phyloP scores from a whole-genome alignment of 2,113 vertebrate species.

The Daboia siamensis region DNA sequence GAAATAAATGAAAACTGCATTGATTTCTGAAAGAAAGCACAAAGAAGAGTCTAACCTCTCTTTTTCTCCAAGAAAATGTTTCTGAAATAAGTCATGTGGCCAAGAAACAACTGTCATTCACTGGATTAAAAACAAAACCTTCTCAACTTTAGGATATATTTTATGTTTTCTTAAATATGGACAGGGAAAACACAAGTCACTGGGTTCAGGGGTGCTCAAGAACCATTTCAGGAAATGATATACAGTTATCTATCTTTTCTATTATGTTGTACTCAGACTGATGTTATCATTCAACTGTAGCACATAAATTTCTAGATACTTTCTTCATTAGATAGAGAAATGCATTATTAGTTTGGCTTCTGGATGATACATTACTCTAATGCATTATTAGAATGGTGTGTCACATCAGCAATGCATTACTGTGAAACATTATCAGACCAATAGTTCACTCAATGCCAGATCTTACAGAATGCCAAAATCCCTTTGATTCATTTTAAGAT shows the following conservation, averaged over 20 bases:
- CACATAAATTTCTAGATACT: slow-evolving; percentile 33
- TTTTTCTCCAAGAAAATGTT: neutral
- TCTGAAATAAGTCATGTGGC: neutral
- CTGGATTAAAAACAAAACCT: neutral
- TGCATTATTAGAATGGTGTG: slow-evolving; percentile 71
- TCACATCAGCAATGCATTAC: slow-evolving; percentile 64
- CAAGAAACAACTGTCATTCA: slow-evolving; percentile 4
- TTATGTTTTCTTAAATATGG: slow-evolving; percentile 13
- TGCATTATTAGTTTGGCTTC: slow-evolving; percentile 65
- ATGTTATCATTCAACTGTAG: slow-evolving; percentile 33
- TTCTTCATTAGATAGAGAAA: slow-evolving; percentile 53
- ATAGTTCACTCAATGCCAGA: slow-evolving; percentile 67
- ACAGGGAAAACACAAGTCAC: neutral
- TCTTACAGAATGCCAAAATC: slow-evolving; percentile 49
- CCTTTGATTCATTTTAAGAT: slow-evolving; percentile 8
- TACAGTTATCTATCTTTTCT: slow-evolving; percentile 31
- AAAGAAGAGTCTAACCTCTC: neutral
- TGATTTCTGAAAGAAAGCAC: neutral
- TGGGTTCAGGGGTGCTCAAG: neutral
- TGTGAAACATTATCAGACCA: slow-evolving; percentile 68
- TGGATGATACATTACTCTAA: slow-evolving; percentile 71
- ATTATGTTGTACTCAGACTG: neutral
- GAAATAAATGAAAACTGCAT: neutral
- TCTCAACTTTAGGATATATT: neutral
- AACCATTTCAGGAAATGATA: slow-evolving; percentile 26